Base-by-base conservation (phyloP, 2,797 vertebrate species). In the Zalophus californianus region DNA sequence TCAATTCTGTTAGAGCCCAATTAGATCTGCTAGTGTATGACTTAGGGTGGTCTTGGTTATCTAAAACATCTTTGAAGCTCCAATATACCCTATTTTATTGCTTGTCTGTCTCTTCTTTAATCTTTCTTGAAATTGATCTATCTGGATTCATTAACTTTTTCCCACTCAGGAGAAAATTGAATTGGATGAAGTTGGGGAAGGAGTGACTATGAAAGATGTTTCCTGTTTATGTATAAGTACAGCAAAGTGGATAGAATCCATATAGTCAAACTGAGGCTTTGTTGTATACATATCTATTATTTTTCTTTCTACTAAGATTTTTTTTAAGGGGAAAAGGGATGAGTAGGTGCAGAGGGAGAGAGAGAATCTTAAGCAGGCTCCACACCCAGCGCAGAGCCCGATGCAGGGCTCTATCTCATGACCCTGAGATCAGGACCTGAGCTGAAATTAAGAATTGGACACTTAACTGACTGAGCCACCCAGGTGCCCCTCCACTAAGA, bases 81-180 rank as follows among this genome's bases (percentile, higher is more conserved):
- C 70, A 66, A 3, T 64, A 16, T 13, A 66, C 15, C 12, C 54
- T 79, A 1, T 79, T 79, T 58, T 60, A 79, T 86, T 48, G 15
- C 41, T 75, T 88, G 66, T 68, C 27, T 91, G 35, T 50, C 72
- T 85, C 86, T 66, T 86, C 78, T 60, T 79, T 89, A 94, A 92
- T 91, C 50, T 44, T 91, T 94, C 94, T 94, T 89, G 64, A 96
- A 91, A 54, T 80, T 73, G 48, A 29, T 62, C 85, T 1, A 12
- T 70, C 48, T 84, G 75, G 44, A 72, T 88, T 91, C 78, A 80
- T 94, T 91, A 91, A 92, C 13, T 14, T 85, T 60, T 91, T 91
- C 64, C 58, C 38, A 89, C 56, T 91, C n/a, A 54, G 48, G 32
- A 93, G 77, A 72, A 64, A 93, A 62, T 35, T 92, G 48, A 86